Evolutionary conservation across 2,113 vertebrate genomes (phyloP).

Genomic region (Vulpes vulpes): DNA sequence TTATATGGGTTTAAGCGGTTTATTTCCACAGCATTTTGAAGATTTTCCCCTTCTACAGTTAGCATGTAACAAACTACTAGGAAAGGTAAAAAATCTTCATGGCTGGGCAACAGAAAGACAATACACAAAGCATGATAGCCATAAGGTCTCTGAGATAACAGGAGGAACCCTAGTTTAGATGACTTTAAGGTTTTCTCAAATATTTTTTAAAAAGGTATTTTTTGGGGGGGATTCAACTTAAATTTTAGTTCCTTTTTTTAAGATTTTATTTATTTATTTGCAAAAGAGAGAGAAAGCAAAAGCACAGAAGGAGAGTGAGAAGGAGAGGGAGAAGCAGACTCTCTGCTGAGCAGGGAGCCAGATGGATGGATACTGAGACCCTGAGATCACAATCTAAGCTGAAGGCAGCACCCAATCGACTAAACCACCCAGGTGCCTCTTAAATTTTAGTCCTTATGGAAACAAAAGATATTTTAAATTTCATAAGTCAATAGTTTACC

Average conservation of each 20-base stretch:
- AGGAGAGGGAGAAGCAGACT: too few species aligned
- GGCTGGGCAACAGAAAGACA: not conserved
- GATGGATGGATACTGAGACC: too few species aligned
- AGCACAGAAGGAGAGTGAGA: too few species aligned
- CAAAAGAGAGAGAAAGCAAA: too few species aligned
- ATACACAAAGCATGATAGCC: not conserved
- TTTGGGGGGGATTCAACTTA: slow-evolving; percentile 13
- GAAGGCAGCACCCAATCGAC: too few species aligned
- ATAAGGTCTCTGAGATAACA: not conserved
- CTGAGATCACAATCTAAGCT: too few species aligned
- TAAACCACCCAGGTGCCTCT: not conserved
- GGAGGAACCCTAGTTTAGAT: not conserved
- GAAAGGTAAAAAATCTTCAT: not conserved
- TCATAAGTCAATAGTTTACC: not conserved
- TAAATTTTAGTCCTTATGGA: slow-evolving; percentile 12
- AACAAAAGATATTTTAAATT: not conserved
- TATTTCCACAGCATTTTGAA: not conserved
- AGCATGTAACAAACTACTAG: not conserved
- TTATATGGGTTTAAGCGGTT: not conserved
- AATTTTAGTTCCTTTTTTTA: not conserved
- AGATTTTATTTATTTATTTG: too few species aligned
- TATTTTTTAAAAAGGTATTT: not conserved
- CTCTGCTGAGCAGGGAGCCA: too few species aligned
- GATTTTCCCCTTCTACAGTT: too few species aligned
- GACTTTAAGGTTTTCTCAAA: slow-evolving; percentile 19